Evolutionary conservation across 2,888 invertebrate genomes (phyloP).

Genomic region (Athetis lepigone): DNA sequence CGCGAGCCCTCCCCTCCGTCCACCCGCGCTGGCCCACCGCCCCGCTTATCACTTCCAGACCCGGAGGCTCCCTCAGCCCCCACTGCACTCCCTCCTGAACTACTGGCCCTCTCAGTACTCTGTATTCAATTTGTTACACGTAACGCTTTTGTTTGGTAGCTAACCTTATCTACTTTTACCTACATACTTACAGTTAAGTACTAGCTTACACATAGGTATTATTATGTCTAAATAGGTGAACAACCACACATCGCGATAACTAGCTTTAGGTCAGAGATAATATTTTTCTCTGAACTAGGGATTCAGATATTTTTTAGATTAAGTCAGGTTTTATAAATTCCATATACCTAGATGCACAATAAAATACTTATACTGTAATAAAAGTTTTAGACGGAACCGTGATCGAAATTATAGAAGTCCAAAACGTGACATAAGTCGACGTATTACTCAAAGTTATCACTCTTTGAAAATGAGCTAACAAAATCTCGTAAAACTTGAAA

Average conservation of each 20-base stretch:
- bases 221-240: slow-evolving; percentile 13
- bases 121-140: slow-evolving; percentile 69
- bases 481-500: slow-evolving; percentile 16
- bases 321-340: not conserved
- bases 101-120: slow-evolving; percentile 62
- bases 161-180: slow-evolving; percentile 45
- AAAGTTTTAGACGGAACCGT: not conserved
- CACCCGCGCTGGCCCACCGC: slow-evolving; percentile 44
- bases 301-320: slow-evolving; percentile 5
- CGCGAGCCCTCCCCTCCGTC: slow-evolving; percentile 38
- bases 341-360: no score
- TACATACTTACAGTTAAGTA: no score
- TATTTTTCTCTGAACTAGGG: slow-evolving; percentile 11
- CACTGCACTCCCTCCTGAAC: slow-evolving; percentile 50
- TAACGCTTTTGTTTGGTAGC: slow-evolving; percentile 66
- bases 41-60: slow-evolving; percentile 71
- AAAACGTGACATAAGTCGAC: slow-evolving; percentile 17
- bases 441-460: not conserved
- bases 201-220: not conserved
- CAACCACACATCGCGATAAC: slow-evolving; percentile 6
- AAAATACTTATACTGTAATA: slow-evolving; percentile 8
- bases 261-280: slow-evolving; percentile 1
- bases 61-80: slow-evolving; percentile 65
- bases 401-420: slow-evolving; percentile 13
- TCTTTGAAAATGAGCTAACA: slow-evolving; percentile 1